phyloP scores from a whole-genome alignment of 2,888 invertebrate species.

The Torymus tubicola region DNA sequence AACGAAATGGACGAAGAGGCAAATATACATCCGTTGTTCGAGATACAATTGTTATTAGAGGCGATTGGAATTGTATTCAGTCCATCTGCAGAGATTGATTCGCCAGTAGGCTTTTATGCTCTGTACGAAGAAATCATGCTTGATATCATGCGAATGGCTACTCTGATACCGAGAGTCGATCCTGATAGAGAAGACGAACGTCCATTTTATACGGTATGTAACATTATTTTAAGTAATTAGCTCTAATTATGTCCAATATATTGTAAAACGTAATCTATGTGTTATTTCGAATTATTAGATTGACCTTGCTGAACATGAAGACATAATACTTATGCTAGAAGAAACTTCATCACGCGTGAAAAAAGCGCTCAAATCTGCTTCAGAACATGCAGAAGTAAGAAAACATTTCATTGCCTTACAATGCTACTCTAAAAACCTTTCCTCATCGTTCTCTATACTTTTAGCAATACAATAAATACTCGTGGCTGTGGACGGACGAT shows the following conservation, averaged over 20 bases:
- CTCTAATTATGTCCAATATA: too few species aligned
- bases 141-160: constrained; percentile 87
- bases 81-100: constrained; percentile 84
- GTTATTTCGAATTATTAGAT: constrained; percentile 59
- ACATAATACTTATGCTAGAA: constrained; percentile 71
- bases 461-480: constrained; percentile 81
- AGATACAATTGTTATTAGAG: constrained; percentile 85
- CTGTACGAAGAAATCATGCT: constrained; percentile 84
- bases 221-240: too few species aligned
- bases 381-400: constrained; percentile 66
- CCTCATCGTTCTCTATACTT: not conserved
- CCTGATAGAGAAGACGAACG: constrained; percentile 63
- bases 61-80: constrained; percentile 85
- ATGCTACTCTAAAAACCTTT: constrained; percentile 10
- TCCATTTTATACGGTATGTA: constrained; percentile 67
- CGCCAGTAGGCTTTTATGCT: constrained; percentile 82
- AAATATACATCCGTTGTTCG: constrained; percentile 84
- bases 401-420: not conserved
- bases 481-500: constrained; percentile 90
- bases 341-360: constrained; percentile 71
- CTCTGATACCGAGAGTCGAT: constrained; percentile 82
- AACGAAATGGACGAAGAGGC: constrained; percentile 80
- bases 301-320: constrained; percentile 70
- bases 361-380: constrained; percentile 64
- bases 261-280: too few species aligned